phyloP scores from a whole-genome alignment of 2,888 invertebrate genomes.

The Tetranychus truncatus region DNA sequence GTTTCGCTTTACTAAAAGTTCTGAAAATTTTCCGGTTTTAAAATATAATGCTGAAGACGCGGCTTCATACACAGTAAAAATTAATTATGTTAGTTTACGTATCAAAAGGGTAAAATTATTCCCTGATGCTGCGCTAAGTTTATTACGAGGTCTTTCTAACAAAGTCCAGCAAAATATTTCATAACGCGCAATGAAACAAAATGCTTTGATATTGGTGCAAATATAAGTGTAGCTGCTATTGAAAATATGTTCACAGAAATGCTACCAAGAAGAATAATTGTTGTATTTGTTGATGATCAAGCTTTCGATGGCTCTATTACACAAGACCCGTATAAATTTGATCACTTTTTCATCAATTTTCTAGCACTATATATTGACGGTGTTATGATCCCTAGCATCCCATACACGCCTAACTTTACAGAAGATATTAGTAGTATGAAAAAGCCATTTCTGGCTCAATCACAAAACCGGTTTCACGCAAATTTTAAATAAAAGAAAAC shows the following conservation, averaged over 20 bases:
- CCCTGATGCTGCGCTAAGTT: background rate
- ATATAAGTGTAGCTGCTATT: background rate
- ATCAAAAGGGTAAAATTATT: background rate
- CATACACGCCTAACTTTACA: background rate
- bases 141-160: background rate
- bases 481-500: too few species aligned
- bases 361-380: background rate
- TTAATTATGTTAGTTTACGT: background rate
- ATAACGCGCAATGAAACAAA: background rate
- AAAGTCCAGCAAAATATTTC: background rate
- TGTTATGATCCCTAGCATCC: background rate
- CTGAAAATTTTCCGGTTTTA: background rate
- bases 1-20: background rate
- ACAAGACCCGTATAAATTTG: background rate
- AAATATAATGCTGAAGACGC: background rate
- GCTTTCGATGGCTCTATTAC: background rate
- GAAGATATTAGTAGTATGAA: too few species aligned
- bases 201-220: background rate
- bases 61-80: background rate
- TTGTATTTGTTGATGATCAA: background rate
- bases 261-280: constrained; percentile 2
- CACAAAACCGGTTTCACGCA: too few species aligned
- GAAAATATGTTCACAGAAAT: background rate
- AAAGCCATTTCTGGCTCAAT: too few species aligned
- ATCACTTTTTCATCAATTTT: background rate